Percentiles rank a stretch among this genome's conserved stretches.
phyloP scores from a whole-genome alignment of 2,888 invertebrate genomes.

The Microplitis manilae region DNA sequence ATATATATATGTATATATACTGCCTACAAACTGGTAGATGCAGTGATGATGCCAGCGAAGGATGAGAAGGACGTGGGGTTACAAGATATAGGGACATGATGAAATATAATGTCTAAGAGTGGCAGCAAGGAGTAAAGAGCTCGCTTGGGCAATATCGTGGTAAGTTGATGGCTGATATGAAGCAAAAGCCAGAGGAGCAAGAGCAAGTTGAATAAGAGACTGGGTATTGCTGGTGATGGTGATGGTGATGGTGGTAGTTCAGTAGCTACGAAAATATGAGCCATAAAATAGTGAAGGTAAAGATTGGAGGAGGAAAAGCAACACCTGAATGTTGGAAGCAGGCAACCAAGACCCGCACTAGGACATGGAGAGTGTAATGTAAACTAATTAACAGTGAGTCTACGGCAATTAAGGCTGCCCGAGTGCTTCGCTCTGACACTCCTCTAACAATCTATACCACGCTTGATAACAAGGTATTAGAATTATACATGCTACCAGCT shows the following conservation, averaged over 20 bases:
- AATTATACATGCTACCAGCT: constrained; percentile 37
- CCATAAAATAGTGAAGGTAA: background rate
- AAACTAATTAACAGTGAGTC: constrained; percentile 71
- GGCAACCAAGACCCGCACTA: constrained; percentile 45
- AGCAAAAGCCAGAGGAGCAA: background rate
- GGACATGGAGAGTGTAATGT: constrained; percentile 69
- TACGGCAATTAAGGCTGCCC: constrained; percentile 68
- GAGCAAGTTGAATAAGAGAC: constrained; percentile 33
- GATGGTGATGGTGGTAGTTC: background rate
- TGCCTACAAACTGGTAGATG: constrained; percentile 40
- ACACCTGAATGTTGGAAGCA: constrained; percentile 55
- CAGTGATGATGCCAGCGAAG: constrained; percentile 24
- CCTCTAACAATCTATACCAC: constrained; percentile 58
- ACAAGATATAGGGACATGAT: constrained; percentile 16
- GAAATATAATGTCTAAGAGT: constrained; percentile 37
- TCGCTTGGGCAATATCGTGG: constrained; percentile 32
- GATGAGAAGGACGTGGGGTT: background rate
- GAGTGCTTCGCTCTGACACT: constrained; percentile 68
- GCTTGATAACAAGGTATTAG: constrained; percentile 50
- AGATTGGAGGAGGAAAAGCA: constrained; percentile 40
- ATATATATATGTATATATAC: background rate
- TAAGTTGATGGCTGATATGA: constrained; percentile 11
- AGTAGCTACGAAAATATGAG: background rate
- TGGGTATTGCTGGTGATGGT: constrained; percentile 34
- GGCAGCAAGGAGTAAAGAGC: constrained; percentile 33